Percentiles rank a stretch among this genome's conserved stretches.
Conservation (phyloP, 1,140 invertebrate species). For the Formica exsecta region DNA sequence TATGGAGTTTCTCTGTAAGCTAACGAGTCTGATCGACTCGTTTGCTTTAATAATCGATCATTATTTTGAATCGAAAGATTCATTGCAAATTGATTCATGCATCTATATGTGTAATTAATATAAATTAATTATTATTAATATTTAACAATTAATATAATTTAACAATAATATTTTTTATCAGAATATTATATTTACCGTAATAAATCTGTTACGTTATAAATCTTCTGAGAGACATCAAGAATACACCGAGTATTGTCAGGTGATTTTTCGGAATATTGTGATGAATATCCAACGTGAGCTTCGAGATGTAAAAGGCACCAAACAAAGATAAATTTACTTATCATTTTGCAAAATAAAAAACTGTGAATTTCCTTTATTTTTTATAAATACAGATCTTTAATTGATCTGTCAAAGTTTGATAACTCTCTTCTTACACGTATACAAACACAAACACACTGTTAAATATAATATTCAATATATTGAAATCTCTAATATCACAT, state of each 20-base stretch:
- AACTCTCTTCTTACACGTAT: background rate
- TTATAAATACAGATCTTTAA: background rate
- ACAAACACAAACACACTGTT: background rate
- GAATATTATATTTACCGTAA: constrained; percentile 76
- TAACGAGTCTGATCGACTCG: constrained; percentile 23
- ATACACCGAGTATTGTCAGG: constrained; percentile 60
- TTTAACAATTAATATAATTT: background rate
- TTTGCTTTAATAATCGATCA: background rate
- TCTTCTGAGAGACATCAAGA: constrained; percentile 67
- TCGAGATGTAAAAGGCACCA: constrained; percentile 23
- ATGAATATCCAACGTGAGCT: background rate
- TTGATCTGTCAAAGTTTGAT: background rate
- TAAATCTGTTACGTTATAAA: constrained; percentile 79
- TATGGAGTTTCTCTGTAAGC: constrained; percentile 41
- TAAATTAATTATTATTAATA: background rate
- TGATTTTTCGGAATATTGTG: constrained; percentile 19
- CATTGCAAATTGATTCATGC: constrained; percentile 71
- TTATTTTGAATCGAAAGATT: constrained; percentile 40
- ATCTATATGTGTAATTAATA: constrained; percentile 69
- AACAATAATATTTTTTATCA: too few species aligned
- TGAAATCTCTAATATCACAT: constrained; percentile 12
- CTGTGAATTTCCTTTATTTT: background rate
- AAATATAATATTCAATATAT: constrained; percentile 10
- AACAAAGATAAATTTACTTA: constrained; percentile 49
- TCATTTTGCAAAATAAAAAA: background rate